These are phyloP conservation scores for Ceuthmochares aereus DNA, from an alignment of 2,113 vertebrate genomes.

Conservation along the genomic window DNA sequence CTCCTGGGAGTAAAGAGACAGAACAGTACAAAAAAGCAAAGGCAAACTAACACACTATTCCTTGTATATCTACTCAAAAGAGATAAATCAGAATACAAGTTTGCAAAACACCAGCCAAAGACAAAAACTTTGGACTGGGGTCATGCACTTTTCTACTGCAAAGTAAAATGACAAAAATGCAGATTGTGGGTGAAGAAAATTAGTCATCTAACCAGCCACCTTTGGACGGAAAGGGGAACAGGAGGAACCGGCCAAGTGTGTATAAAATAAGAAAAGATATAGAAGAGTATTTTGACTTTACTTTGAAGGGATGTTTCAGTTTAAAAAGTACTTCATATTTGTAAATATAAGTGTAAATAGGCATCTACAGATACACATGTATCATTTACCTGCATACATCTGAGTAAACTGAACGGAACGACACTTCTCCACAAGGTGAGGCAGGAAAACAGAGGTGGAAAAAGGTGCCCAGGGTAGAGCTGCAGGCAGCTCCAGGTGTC, in stretches of 20 bases:
- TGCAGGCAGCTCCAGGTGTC: neutral
- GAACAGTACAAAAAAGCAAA: neutral
- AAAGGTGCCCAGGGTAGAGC: neutral
- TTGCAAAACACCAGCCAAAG: neutral
- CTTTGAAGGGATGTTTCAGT: neutral
- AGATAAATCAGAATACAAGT: neutral
- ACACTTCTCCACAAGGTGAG: neutral
- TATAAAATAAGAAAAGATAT: neutral
- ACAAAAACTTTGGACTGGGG: neutral
- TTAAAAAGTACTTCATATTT: neutral
- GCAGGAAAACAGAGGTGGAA: neutral
- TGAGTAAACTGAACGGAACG: neutral
- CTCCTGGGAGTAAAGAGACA: neutral
- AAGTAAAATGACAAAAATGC: neutral
- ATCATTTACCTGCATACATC: neutral
- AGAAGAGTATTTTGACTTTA: neutral
- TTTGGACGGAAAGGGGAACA: neutral
- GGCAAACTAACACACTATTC: neutral
- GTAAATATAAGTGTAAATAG: neutral
- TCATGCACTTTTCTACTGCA: neutral
- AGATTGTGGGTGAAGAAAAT: neutral
- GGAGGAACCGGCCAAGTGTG: neutral
- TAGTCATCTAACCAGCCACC: neutral
- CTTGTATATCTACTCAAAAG: too few relatives aligned
- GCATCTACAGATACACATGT: rapidly evolving